Base-by-base conservation (phyloP, 2,113 vertebrate species). In the Tenrec ecaudatus region DNA sequence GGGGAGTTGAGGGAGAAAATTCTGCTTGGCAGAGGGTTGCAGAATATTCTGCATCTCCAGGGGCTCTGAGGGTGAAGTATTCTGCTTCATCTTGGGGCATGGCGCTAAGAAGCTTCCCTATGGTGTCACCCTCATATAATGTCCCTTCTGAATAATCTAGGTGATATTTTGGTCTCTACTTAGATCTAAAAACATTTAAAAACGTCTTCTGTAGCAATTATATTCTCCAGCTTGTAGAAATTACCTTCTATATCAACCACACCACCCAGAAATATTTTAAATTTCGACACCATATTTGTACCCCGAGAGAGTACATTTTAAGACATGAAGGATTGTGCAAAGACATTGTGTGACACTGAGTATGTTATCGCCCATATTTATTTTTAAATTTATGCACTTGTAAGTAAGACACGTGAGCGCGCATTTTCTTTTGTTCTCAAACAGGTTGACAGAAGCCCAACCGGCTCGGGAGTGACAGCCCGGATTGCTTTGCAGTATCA, bases 401-500 rank as follows among this genome's bases (percentile, higher is more conserved):
- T 31, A 31, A 16, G 14, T 57, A 33, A 10, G 29, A 20, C 33
- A 47, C 85, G 23, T 10, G 47, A 53, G 47, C 89, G 76, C 3
- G 4, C 23, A 12, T 90, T 0, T 4, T 92, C 27, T 29, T 85
- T 87, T 93, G 1, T 91, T 80, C 31, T 94, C 20, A 68, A 38
- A 89, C 73, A 99, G 99, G 99, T 99, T 88, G 99, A 99, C 96
- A 98, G 99, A 89, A 99, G 99, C 90, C 99, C 99, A 0, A 99
- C 99, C 0, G 99, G 99, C 29, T 99, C 99, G 0, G 99, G 99
- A 16, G 99, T 99, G 91, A 99, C 99, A 0, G 99, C 99, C 73
- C 98, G 99, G 76, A 98, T 99, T 79, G 99, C 99, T 95, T 97
- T 99, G 81, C 99, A 99, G 94, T 98, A 98, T 96, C 98, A 99